These are phyloP conservation scores for Thalassoma bifasciatum DNA, from an alignment of 2,113 vertebrate genomes.

Conservation along the genomic window DNA sequence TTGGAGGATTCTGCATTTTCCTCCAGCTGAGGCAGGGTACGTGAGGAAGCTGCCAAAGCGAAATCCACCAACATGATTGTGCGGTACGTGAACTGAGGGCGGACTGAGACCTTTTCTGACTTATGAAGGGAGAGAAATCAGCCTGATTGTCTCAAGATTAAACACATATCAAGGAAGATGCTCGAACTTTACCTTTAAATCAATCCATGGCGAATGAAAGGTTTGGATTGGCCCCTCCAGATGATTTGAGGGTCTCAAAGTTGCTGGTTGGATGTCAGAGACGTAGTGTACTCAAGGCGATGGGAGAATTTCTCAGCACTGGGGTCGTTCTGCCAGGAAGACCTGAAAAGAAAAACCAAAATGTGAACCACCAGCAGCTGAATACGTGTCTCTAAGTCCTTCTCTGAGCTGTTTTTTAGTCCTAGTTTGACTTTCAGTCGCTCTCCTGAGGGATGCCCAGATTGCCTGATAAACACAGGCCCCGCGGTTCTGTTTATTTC, in stretches of 20 bases:
- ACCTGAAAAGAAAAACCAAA: neutral
- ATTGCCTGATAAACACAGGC: slow-evolving; percentile 5
- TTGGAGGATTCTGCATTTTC: neutral
- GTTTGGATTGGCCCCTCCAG: neutral
- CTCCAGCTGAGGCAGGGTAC: neutral
- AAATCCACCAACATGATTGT: neutral
- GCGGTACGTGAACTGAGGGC: too few relatives aligned
- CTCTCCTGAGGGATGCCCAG: neutral
- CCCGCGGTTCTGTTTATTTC: slow-evolving; percentile 32
- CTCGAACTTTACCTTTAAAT: neutral
- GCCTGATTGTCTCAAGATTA: too few relatives aligned
- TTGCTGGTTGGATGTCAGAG: too few relatives aligned
- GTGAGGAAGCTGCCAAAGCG: neutral
- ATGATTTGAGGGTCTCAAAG: neutral
- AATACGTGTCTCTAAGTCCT: neutral
- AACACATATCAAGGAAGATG: neutral
- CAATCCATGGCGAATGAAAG: neutral
- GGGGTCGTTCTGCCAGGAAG: neutral
- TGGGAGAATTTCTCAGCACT: too few relatives aligned
- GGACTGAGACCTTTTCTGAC: too few relatives aligned
- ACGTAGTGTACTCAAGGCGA: too few relatives aligned
- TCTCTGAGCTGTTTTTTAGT: neutral
- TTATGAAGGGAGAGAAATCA: too few relatives aligned
- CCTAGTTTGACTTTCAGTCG: neutral
- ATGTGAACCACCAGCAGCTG: too few relatives aligned